Conservation (phyloP, 2,888 invertebrate genomes). For the Pyrochroa serraticornis region DNA sequence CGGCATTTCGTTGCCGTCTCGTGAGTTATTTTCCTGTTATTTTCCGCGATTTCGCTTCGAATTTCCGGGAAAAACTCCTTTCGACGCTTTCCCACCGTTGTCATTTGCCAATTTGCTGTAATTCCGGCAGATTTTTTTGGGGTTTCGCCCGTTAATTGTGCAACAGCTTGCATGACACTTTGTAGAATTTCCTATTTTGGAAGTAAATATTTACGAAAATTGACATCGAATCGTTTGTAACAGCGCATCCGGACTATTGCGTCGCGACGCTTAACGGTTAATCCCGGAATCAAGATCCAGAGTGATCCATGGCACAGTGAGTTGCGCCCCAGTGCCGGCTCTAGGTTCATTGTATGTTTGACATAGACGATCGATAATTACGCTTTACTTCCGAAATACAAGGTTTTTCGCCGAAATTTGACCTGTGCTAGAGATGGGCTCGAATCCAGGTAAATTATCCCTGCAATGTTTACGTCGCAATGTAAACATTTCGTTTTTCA, state of each 20-base stretch:
- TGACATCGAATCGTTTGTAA: too few relatives aligned
- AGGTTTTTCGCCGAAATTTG: slow-evolving; percentile 7
- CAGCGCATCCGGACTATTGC: too few relatives aligned
- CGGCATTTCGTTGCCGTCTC: too few relatives aligned
- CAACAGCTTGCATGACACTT: background rate
- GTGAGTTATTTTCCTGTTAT: too few relatives aligned
- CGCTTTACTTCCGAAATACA: slow-evolving; percentile 27
- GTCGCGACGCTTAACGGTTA: background rate
- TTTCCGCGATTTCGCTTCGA: too few relatives aligned
- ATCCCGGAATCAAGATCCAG: slow-evolving; percentile 11
- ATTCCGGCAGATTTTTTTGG: too few relatives aligned
- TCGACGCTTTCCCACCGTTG: too few relatives aligned
- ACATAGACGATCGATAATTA: slow-evolving; percentile 25
- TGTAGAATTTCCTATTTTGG: background rate
- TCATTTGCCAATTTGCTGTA: too few relatives aligned
- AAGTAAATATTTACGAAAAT: too few relatives aligned
- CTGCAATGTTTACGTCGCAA: background rate
- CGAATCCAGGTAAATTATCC: slow-evolving; percentile 18
- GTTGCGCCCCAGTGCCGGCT: slow-evolving; percentile 25
- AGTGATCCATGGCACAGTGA: slow-evolving; percentile 17
- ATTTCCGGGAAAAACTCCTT: too few relatives aligned
- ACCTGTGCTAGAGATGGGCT: slow-evolving; percentile 11
- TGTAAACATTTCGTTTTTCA: slow-evolving; percentile 3
- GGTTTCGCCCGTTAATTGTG: too few relatives aligned
- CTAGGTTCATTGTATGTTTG: slow-evolving; percentile 24